Base-by-base conservation (phyloP, 2,113 vertebrate species). In the Sturnira hondurensis region DNA sequence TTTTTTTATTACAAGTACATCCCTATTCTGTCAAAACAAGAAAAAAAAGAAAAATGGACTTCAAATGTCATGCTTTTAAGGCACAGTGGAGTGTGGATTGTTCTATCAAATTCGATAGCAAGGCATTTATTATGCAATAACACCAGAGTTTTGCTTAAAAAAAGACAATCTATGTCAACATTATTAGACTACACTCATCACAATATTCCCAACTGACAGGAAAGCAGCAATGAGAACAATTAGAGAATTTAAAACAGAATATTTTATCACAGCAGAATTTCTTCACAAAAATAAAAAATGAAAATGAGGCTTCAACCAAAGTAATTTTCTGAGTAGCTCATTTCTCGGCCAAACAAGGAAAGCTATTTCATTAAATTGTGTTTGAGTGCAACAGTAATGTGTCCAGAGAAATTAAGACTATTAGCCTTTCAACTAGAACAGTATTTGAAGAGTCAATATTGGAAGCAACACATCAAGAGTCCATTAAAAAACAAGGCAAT, bases 301-400 rank as follows among this genome's bases (percentile, higher is more conserved):
- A 96, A 93, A 84, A 87, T 93, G 54, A 96, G 41, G 36, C 78
- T 86, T 10, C 77, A 80, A 96, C 67, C 63, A 76, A 91, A 86
- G 41, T 74, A 85, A 93, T 96, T 90, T 87, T 94, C 86, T 93
- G 73, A 97, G 41, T 82, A 47, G 54, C 52, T 94, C 41, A 63
- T 94, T 96, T 93, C 92, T 94, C 96, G 96, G 89, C 73, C 89
- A 95, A 92, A 90, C 58, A 87, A 85, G 56, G 38, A 89, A 93
- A 85, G 28, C 47, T 78, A 50, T 63, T 93, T 78, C 50, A 78
- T 86, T 92, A 78, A 96, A 58, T 85, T 88, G 76, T 76, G 6
- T 89, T 92, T 86, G 90, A 86, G 45, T 83, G 50, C 22, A 95
- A 63, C 45, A 85, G 63, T 80, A 94, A 86, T 91, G 15, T 88